Percentiles rank a stretch among this genome's conserved stretches.
These are phyloP conservation scores for Exephanes ischioxanthus DNA, from an alignment of 2,888 invertebrate genomes.

Conservation along the genomic window DNA sequence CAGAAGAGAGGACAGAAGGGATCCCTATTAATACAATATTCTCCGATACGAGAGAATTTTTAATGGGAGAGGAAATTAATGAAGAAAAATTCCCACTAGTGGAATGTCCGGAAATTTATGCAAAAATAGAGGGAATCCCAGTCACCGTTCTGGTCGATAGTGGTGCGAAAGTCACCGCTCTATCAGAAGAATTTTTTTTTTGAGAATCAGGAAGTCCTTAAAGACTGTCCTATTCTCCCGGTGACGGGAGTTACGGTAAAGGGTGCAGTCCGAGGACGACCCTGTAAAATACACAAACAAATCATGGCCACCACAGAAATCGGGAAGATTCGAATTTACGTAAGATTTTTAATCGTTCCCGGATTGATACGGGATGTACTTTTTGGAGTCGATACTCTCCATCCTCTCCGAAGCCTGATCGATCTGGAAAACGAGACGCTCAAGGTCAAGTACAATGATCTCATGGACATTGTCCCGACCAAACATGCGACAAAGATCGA, in stretches of 20 bases:
- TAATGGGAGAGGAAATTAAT: not conserved
- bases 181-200: not conserved
- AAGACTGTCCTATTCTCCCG: not conserved
- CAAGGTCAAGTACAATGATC: too few relatives aligned
- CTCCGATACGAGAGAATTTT: too few relatives aligned
- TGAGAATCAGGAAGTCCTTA: not conserved
- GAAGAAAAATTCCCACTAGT: not conserved
- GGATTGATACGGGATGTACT: constrained; percentile 20
- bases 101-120: constrained; percentile 3
- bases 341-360: not conserved
- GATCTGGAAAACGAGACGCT: too few relatives aligned
- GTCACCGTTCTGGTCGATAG: not conserved
- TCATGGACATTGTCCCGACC: too few relatives aligned
- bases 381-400: not conserved
- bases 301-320: not conserved
- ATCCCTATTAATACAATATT: too few relatives aligned
- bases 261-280: not conserved
- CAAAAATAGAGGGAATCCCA: not conserved
- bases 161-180: not conserved
- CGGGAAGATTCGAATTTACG: not conserved
- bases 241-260: not conserved
- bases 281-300: not conserved
- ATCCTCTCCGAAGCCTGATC: too few relatives aligned
- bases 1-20: too few relatives aligned
- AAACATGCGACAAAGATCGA: too few relatives aligned